Base-by-base conservation (phyloP, 1,140 invertebrate genomes). In the Triops cancriformis region DNA sequence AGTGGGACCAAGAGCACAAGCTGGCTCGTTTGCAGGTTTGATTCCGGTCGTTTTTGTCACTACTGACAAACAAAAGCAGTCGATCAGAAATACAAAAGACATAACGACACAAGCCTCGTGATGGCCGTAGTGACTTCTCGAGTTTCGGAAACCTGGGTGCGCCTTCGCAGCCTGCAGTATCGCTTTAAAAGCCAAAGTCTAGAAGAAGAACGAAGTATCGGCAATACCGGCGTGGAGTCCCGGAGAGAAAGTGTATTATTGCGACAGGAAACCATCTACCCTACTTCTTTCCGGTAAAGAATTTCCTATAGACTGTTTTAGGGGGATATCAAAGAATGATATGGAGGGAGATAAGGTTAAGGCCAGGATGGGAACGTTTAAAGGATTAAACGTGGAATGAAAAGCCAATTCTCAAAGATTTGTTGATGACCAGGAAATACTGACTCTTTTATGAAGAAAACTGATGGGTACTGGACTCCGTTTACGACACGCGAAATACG, bases 1-100 rank as follows among this genome's bases (percentile, higher is more conserved):
- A 64, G 51, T 64, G 51, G 51, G 51, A 64, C 14, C 51, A 64
- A 64, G 51, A 64, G 51, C 51, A 64, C 51, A 64, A 23, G 51
- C 23, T 64, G 5, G 51, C 51, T 64, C 51, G 51, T 64, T 64
- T 64, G 31, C n/a, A 23, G 51, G 51, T 64, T 37, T 37, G 31
- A 37, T 37, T 37, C 31, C 31, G 31, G 31, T 37, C 31, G 31
- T 37, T 37, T 37, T 7, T 37, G 31, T 37, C 31, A 37, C 7
- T 37, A 2, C 31, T 2, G 31, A 7, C 2, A 7, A 37, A 37
- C 31, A 37, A n/a, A n/a, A n/a, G 31, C 31, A 37, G 51, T 64
- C 23, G 10, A 18, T 12, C 10, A 64, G 51, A 14, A 64, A 64
- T 14, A 64, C 6, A 64, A 10, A 23, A 64, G 51, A n/a, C 10